phyloP scores from a whole-genome alignment of 2,113 vertebrate species.

The Oncorhynchus kisutch region DNA sequence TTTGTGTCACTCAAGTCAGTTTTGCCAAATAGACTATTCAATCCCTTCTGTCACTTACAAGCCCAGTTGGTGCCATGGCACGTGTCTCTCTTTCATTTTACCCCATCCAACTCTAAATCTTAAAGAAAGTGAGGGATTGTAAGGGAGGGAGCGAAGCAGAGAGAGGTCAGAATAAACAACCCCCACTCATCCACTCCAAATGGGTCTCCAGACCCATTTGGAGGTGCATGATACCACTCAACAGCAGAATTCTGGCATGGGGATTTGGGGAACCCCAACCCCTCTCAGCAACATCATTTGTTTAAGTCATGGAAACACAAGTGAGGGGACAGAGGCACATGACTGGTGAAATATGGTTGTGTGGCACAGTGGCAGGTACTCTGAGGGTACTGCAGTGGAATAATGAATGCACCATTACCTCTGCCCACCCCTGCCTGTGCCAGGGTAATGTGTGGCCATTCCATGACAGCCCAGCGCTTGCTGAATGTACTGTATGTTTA shows the following conservation, averaged over 20 bases:
- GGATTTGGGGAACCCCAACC: conserved; percentile 48
- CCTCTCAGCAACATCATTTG: conserved; percentile 68
- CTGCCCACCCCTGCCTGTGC: conserved; percentile 51
- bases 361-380: conserved; percentile 24
- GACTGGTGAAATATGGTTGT: conserved; percentile 73
- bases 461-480: conserved; percentile 61
- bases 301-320: conserved; percentile 74
- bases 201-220: conserved; percentile 29
- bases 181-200: not conserved
- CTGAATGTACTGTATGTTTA: conserved; percentile 69
- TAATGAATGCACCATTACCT: conserved; percentile 72
- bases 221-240: conserved; percentile 63
- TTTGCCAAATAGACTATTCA: conserved; percentile 51
- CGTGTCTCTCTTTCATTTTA: conserved; percentile 58
- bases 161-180: conserved; percentile 59
- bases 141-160: conserved; percentile 23
- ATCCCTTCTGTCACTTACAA: conserved; percentile 47
- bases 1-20: conserved; percentile 6
- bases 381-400: conserved; percentile 68
- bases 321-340: conserved; percentile 68
- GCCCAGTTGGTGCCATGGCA: conserved; percentile 47
- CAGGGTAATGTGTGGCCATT: conserved; percentile 72
- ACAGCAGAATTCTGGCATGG: conserved; percentile 52
- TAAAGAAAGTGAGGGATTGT: conserved; percentile 42
- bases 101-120: conserved; percentile 51